phyloP scores from a whole-genome alignment of 30 jellyfish, hydroid and myxozoan species.

The Chrysaora quinquecirrha region DNA sequence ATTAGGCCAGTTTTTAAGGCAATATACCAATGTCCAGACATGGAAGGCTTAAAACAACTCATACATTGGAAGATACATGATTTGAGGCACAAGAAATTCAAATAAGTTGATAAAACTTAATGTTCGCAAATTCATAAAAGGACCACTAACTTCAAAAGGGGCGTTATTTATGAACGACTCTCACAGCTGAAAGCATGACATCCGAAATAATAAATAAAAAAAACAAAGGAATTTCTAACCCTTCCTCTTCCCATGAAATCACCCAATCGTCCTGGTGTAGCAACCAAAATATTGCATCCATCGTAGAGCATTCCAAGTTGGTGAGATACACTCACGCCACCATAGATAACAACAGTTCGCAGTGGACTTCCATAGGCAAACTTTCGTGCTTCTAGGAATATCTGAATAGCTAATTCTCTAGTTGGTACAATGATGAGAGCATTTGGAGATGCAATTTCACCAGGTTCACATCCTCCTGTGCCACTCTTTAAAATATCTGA shows the following conservation, averaged over 20 bases:
- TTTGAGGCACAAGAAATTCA: too few relatives aligned
- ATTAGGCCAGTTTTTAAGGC: too few relatives aligned
- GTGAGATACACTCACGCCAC: slow-evolving; percentile 91
- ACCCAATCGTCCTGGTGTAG: slow-evolving; percentile 93
- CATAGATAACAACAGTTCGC: slow-evolving; percentile 87
- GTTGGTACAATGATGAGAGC: slow-evolving; percentile 92
- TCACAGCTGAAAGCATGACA: too few relatives aligned
- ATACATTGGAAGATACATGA: too few relatives aligned
- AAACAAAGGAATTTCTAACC: slow-evolving; percentile 73
- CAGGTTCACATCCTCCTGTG: slow-evolving; percentile 30
- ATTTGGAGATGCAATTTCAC: slow-evolving; percentile 80
- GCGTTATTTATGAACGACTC: too few relatives aligned
- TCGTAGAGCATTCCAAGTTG: slow-evolving; percentile 73
- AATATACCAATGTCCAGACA: too few relatives aligned
- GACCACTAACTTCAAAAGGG: too few relatives aligned
- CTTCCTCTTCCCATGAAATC: slow-evolving; percentile 82
- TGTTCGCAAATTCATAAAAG: too few relatives aligned
- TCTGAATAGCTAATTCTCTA: slow-evolving; percentile 90
- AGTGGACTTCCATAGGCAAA: slow-evolving; percentile 72
- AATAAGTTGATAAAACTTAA: too few relatives aligned
- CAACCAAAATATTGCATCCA: slow-evolving; percentile 90
- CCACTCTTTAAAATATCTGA: slow-evolving; percentile 50
- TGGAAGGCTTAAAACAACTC: too few relatives aligned
- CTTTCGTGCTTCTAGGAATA: slow-evolving; percentile 83
- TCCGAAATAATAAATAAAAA: too few relatives aligned